These are phyloP conservation scores for Philaethria dido DNA, from an alignment of 2,888 invertebrate genomes.

Conservation along the genomic window DNA sequence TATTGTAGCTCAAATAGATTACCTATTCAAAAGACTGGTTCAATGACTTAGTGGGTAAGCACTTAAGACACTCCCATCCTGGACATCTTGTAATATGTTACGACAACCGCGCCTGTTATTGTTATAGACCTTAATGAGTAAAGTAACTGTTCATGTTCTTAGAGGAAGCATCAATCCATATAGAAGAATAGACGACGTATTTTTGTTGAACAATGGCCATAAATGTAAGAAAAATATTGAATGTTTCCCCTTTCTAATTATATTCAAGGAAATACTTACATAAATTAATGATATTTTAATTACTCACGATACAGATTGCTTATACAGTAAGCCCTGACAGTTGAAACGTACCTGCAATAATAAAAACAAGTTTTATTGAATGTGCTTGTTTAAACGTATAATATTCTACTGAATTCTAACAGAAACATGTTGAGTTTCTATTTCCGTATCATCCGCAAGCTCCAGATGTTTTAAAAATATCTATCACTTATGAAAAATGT, in stretches of 20 bases:
- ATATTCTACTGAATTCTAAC: constrained; percentile 27
- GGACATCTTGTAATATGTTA: constrained; percentile 75
- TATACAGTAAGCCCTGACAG: constrained; percentile 23
- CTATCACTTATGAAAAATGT: constrained; percentile 63
- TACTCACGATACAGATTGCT: constrained; percentile 41
- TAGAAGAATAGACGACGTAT: constrained; percentile 16
- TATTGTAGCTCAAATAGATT: constrained; percentile 16
- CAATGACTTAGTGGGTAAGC: constrained; percentile 56
- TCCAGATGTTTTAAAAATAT: constrained; percentile 71
- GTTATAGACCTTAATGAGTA: constrained; percentile 55
- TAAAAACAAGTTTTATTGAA: constrained; percentile 27
- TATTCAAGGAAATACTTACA: constrained; percentile 33
- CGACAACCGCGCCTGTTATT: constrained; percentile 75
- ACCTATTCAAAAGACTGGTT: constrained; percentile 50
- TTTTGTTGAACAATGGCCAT: constrained; percentile 19
- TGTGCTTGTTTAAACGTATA: constrained; percentile 8
- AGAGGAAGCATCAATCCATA: constrained; percentile 37
- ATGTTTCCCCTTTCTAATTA: constrained; percentile 29
- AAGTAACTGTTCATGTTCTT: constrained; percentile 34
- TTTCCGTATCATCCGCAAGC: constrained; percentile 52
- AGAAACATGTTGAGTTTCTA: constrained; percentile 47
- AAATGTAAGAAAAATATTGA: constrained; percentile 21
- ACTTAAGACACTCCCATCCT: constrained; percentile 78
- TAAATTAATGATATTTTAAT: constrained; percentile 39
- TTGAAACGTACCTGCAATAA: constrained; percentile 46